These are phyloP conservation scores for Ibidorhyncha struthersii DNA, from an alignment of 2,113 vertebrate species.

Conservation along the genomic window DNA sequence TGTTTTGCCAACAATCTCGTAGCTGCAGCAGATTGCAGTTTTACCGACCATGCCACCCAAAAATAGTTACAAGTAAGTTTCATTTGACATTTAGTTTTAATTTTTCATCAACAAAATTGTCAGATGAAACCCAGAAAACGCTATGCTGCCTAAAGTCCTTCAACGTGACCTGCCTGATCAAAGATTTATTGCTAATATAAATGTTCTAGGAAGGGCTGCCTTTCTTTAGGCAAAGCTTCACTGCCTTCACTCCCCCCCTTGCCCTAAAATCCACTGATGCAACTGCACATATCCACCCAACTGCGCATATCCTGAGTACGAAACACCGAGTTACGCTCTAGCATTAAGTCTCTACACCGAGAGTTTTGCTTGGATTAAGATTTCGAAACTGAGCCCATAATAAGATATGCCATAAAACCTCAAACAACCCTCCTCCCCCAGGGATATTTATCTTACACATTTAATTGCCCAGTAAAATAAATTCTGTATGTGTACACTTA, in stretches of 20 bases:
- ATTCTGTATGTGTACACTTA: conserved; percentile 22
- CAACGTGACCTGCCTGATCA: neutral
- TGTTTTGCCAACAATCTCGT: neutral
- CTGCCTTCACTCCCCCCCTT: neutral
- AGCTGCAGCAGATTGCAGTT: neutral
- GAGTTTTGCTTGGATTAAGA: conserved; percentile 62
- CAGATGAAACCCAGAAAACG: neutral
- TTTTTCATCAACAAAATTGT: neutral
- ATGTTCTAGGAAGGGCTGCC: neutral
- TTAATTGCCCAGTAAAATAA: conserved; percentile 63
- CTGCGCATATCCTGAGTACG: neutral
- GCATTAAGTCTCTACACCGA: neutral
- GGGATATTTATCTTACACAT: conserved; percentile 59
- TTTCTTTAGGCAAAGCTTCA: neutral
- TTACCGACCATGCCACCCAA: neutral
- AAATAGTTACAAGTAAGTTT: neutral
- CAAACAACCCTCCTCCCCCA: conserved; percentile 47
- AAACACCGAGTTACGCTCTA: neutral
- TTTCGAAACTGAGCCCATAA: conserved; percentile 58
- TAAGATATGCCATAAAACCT: conserved; percentile 53
- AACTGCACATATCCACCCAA: neutral
- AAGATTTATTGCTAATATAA: neutral
- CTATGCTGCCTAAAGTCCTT: neutral
- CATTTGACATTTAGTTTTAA: neutral
- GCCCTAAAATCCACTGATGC: conserved; percentile 22